phyloP scores from a whole-genome alignment of 2,113 vertebrate genomes.

The Embiotoca jacksoni region DNA sequence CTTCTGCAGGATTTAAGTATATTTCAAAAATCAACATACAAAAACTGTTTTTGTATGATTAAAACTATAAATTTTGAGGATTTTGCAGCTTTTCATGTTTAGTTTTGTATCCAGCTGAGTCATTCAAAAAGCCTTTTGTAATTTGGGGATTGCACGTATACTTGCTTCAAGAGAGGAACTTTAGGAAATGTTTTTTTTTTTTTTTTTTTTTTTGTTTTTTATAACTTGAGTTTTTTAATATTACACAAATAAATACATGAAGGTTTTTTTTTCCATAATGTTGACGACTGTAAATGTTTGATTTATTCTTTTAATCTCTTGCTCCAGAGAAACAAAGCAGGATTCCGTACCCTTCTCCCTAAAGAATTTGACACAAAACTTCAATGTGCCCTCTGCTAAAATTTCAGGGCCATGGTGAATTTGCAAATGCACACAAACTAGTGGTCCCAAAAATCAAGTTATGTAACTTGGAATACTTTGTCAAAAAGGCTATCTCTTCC shows the following conservation, averaged over 20 bases:
- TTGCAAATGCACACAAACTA: too few species aligned
- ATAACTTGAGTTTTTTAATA: background rate
- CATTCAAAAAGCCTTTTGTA: background rate
- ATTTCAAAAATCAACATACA: background rate
- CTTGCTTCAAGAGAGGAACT: background rate
- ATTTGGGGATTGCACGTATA: background rate
- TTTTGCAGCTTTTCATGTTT: background rate
- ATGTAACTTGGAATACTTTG: too few species aligned
- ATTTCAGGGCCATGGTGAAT: too few species aligned
- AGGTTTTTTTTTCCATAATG: too few species aligned
- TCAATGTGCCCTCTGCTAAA: too few species aligned
- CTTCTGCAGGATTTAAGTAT: background rate
- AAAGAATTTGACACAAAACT: too few species aligned
- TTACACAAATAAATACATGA: background rate
- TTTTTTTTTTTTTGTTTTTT: background rate
- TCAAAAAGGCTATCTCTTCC: too few species aligned
- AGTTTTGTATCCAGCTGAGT: background rate
- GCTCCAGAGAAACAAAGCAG: background rate
- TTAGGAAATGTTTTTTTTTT: background rate
- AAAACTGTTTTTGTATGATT: background rate
- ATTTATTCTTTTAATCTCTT: conserved; percentile 37
- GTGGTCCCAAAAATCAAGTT: too few species aligned
- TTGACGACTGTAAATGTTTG: background rate
- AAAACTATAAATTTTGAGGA: background rate
- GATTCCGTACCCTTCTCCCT: too few species aligned